These are phyloP conservation scores for Falco biarmicus DNA, from an alignment of 2,797 vertebrate genomes.

Conservation along the genomic window DNA sequence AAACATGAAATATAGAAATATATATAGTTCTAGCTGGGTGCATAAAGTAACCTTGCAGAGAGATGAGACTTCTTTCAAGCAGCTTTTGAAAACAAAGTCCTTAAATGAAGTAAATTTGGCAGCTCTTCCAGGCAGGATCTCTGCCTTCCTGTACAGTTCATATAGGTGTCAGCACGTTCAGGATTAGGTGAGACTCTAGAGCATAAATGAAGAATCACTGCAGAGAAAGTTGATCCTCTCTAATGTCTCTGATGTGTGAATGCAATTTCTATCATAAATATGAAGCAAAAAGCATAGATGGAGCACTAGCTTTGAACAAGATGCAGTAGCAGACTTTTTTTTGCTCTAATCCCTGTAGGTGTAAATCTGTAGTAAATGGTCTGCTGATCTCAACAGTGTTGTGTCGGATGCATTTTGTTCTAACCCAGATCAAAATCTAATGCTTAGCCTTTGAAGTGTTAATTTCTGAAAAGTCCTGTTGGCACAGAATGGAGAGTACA, in stretches of 20 bases:
- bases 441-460: conserved; percentile 27
- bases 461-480: conserved; percentile 34
- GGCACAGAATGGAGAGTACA: neutral
- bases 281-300: neutral
- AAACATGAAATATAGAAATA: neutral
- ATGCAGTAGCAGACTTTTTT: neutral
- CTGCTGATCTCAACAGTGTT: neutral
- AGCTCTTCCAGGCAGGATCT: neutral
- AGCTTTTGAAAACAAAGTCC: neutral
- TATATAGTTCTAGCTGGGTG: neutral
- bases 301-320: neutral
- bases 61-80: neutral
- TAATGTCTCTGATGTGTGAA: neutral
- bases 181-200: neutral
- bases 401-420: neutral
- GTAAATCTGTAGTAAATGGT: neutral
- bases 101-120: neutral
- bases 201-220: neutral
- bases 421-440: neutral
- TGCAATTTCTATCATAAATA: neutral
- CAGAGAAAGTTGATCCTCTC: neutral
- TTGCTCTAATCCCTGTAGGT: neutral
- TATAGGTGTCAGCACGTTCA: neutral
- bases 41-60: neutral
- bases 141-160: neutral